Evolutionary conservation across 1,140 invertebrate species (phyloP), one percentile per base, ranked within the genome.

Genomic region (Neotoxoptera formosana): DNA sequence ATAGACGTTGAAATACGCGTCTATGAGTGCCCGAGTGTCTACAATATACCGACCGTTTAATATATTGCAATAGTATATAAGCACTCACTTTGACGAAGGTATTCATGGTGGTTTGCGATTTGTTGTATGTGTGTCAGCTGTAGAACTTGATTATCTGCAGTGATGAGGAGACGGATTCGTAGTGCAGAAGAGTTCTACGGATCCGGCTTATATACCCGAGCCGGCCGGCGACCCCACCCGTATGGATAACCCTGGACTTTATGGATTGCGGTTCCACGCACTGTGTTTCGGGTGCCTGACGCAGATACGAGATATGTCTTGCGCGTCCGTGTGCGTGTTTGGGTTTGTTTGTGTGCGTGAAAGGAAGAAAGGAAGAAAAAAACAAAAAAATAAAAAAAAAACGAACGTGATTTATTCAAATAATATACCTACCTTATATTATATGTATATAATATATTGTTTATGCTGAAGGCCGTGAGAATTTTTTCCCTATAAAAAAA

Each of bases 11-110:
- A 76, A 76, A 76, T 76, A 17, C 14, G 11, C n/a, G 60, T 76
- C 60, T 34, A 76, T 76, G 17, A 76, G 60, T 1, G 30, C 14
- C 6, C 60, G n/a, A 76, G n/a, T n/a, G 60, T 76, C 30, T n/a
- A 17, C 11, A 67, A 60, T 67, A 60, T 67, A n/a, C 4, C 30
- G 34, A 83, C 76, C 36, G 21, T 36, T 4, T 83, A 36, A 21
- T 36, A 20, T 81, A 21, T 81, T 81, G 76, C 20, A 83, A 76
- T 6, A 23, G 7, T n/a, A 76, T n/a, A 76, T 9, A 83, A 36
- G 21, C 76, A 86, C 90, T 92, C 56, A 92, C 91, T 93, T 93
- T 93, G 36, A 93, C 91, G 91, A 93, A 53, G 36, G 91, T 30
- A 11, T 93, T 93, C 91, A 93, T 93, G 34, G 34, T 47, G 90